phyloP scores from a whole-genome alignment of 2,797 vertebrate genomes.

The Pseudochirops corinnae region DNA sequence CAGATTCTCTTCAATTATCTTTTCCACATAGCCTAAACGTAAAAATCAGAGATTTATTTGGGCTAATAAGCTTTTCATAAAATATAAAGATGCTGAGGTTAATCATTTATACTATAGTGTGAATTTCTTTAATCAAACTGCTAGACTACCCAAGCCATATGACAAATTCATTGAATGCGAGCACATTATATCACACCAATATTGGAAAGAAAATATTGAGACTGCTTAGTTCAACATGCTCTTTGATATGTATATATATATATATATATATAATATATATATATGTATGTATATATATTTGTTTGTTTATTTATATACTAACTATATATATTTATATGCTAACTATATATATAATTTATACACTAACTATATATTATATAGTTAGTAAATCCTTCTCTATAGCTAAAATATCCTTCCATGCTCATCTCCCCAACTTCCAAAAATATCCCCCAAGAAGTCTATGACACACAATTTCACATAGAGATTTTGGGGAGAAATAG shows the following conservation, averaged over 20 bases:
- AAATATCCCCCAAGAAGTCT: not conserved
- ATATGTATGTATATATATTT: no score
- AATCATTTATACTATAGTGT: not conserved
- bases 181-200: not conserved
- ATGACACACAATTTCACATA: no score
- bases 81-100: not conserved
- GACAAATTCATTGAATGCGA: not conserved
- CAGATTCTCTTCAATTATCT: not conserved
- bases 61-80: not conserved
- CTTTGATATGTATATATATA: not conserved
- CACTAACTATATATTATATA: no score
- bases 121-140: not conserved
- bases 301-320: no score
- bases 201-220: not conserved
- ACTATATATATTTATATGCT: no score
- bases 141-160: not conserved
- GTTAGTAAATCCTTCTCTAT: not conserved
- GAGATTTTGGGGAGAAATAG: no score
- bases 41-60: not conserved
- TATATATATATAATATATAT: no score
- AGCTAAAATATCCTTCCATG: not conserved
- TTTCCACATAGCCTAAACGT: not conserved
- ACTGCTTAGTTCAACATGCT: not conserved
- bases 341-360: no score
- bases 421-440: not conserved